phyloP scores from a whole-genome alignment of 2,797 vertebrate genomes.

The Enteromius fasciolatus region DNA sequence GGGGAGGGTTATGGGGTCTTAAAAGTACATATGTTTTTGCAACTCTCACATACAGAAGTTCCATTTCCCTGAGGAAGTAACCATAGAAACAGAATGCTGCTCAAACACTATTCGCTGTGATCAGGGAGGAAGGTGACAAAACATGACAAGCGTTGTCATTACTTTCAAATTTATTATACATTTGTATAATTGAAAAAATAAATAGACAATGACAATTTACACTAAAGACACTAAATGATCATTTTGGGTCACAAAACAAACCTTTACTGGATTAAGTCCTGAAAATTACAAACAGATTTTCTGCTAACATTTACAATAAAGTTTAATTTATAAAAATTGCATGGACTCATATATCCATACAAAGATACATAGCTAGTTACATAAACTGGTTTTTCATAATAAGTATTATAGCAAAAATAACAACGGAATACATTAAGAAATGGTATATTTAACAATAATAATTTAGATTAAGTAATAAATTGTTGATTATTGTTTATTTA shows the following conservation, averaged over 20 bases:
- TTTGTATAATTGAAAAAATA: not conserved
- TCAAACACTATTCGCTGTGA: not conserved
- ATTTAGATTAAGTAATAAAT: no score
- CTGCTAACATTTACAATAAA: not conserved
- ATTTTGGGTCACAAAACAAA: not conserved
- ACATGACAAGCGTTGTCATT: not conserved
- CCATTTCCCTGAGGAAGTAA: not conserved
- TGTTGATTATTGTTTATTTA: no score
- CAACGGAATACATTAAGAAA: no score
- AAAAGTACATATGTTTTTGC: not conserved
- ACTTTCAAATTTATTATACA: not conserved
- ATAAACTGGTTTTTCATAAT: no score
- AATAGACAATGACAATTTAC: not conserved
- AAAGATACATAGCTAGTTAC: no score
- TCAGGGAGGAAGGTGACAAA: not conserved
- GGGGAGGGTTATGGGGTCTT: no score
- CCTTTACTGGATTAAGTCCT: not conserved
- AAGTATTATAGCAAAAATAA: no score
- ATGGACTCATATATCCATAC: no score
- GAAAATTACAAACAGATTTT: not conserved
- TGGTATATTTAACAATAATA: no score
- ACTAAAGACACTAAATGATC: not conserved
- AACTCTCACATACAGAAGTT: not conserved
- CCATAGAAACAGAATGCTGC: slow-evolving; percentile 18
- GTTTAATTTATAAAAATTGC: not conserved